These are phyloP conservation scores for Hippocampus barbouri DNA, from an alignment of 2,113 vertebrate species.

Conservation along the genomic window DNA sequence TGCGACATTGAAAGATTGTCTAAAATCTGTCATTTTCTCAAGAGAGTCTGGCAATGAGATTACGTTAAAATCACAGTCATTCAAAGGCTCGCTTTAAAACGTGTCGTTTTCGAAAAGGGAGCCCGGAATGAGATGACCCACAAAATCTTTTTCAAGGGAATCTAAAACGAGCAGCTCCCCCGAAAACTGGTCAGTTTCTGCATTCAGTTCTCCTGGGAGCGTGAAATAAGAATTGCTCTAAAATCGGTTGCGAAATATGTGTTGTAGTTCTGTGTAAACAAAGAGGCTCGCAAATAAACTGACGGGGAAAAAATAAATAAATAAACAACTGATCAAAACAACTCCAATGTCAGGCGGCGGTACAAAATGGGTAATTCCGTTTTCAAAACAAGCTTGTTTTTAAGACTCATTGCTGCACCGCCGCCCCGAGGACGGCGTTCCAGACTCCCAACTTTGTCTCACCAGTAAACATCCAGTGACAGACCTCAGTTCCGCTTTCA, in stretches of 20 bases:
- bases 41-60: too few relatives aligned
- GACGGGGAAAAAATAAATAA: neutral
- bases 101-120: too few relatives aligned
- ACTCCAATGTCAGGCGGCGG: neutral
- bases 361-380: neutral
- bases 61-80: too few relatives aligned
- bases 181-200: neutral
- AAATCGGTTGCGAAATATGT: neutral
- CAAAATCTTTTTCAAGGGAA: neutral
- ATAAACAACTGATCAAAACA: neutral
- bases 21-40: too few relatives aligned
- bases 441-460: neutral
- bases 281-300: too few relatives aligned
- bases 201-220: neutral
- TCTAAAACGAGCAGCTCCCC: neutral
- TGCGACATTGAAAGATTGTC: too few relatives aligned
- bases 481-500: constrained; percentile 19
- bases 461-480: constrained; percentile 22
- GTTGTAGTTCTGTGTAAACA: neutral
- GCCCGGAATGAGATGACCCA: too few relatives aligned
- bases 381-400: neutral
- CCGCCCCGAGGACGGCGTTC: neutral
- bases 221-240: neutral
- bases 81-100: too few relatives aligned
- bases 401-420: neutral